Evolutionary conservation across 2,113 vertebrate genomes (phyloP), one percentile per base, ranked within the genome.

Genomic region (Verasper variegatus): DNA sequence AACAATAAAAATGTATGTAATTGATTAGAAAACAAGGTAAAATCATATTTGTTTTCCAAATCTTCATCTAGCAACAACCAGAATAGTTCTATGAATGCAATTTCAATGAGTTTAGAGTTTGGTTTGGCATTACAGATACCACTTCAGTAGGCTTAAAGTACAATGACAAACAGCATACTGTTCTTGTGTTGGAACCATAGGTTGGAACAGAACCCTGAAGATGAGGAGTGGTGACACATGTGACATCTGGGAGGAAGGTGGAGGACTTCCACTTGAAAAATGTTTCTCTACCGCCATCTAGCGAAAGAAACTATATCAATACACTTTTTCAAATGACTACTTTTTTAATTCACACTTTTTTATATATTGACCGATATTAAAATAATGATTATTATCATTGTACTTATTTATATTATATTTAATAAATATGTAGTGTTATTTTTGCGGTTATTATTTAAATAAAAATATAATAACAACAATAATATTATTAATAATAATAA

Each of bases 221-320:
- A 9, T 26, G 18, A 52, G 6, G 3, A 51, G 2, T 1, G 13
- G 13, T 27, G 21, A 40, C 31, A 51, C 5, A 27, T 4, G 18
- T 12, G 49, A 51, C 5, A 27, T 4, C 21, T 12, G 49, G 12
- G 26, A 58, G 13, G 4, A 20, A 21, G 40, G 13, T n/a, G 40
- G 40, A 42, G 40, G 12, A 3, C 40, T 13, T 37, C 20, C 21
- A 14, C 5, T 54, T 27, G 1, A 11, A 58, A 56, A 14, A 45
- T 40, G 49, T 20, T 31, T 15, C 49, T 71, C 60, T 81, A 14
- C 12, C 8, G 21, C 79, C 61, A 56, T 59, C 83, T 85, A 51
- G n/a, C 59, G 78, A 2, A 13, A 37, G 2, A 26, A 20, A 26
- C 0, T 27, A 31, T 1, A 24, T 0, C 3, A 54, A 3, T 59